Evolutionary conservation across 2,113 vertebrate genomes (phyloP).

Genomic region (Corythoichthys haematopterus): DNA sequence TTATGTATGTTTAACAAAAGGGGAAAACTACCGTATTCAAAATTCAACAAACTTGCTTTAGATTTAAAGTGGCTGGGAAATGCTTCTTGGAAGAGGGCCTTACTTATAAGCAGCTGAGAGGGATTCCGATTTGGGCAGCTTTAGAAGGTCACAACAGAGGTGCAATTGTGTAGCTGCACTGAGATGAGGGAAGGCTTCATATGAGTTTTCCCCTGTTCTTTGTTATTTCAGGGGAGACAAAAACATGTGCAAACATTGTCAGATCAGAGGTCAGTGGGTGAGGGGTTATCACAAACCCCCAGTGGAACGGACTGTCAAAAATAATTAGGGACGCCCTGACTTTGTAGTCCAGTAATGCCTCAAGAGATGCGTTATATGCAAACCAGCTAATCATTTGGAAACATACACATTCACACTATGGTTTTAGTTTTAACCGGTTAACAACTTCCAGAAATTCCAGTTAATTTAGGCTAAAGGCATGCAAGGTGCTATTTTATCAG

Average conservation of each 20-base stretch:
- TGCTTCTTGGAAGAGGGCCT: conserved; percentile 28
- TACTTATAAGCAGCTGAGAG: conserved; percentile 34
- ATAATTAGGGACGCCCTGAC: not conserved
- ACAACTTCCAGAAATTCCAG: not conserved
- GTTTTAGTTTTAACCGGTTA: not conserved
- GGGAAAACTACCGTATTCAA: not conserved
- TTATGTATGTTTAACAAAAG: not conserved
- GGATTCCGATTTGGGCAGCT: conserved; percentile 45
- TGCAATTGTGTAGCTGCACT: conserved; percentile 31
- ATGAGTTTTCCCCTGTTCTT: conserved; percentile 20
- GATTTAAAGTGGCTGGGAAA: not conserved
- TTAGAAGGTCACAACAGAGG: conserved; percentile 54
- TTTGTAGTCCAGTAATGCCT: conserved; percentile 4
- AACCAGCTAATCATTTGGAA: not conserved
- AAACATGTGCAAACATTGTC: conserved; percentile 22
- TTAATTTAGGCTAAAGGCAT: not conserved
- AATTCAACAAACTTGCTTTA: not conserved
- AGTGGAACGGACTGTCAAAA: conserved; percentile 5
- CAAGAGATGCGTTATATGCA: not conserved
- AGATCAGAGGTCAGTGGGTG: conserved; percentile 25
- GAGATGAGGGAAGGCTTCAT: conserved; percentile 36
- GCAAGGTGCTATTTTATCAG: conserved; percentile 28
- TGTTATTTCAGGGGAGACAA: conserved; percentile 21
- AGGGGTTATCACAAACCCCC: conserved; percentile 20
- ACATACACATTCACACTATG: too few relatives aligned